Evolutionary conservation across 1,140 invertebrate species (phyloP).

Genomic region (Gryllus bimaculatus): DNA sequence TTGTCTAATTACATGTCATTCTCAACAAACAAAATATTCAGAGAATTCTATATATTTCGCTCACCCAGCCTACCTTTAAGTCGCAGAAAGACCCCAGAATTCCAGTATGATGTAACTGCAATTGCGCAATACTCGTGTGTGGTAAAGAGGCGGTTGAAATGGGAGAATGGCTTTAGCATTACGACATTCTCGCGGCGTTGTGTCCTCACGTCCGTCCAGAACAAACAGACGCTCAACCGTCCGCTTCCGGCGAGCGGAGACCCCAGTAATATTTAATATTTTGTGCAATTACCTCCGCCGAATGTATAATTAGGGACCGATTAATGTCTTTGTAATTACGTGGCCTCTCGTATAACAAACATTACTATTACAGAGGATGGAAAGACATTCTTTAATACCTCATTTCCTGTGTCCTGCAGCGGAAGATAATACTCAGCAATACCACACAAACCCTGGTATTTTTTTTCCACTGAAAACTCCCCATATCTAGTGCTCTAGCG

Average conservation of each 20-base stretch:
- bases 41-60: too few relatives aligned
- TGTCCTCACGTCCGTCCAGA: background rate
- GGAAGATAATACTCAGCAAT: background rate
- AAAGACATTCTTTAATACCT: background rate
- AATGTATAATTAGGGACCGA: background rate
- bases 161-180: too few relatives aligned
- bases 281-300: background rate
- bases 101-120: too few relatives aligned
- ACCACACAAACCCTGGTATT: background rate
- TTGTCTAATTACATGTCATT: too few relatives aligned
- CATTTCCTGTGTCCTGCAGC: background rate
- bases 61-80: too few relatives aligned
- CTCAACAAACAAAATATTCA: too few relatives aligned
- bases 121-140: too few relatives aligned
- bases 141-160: too few relatives aligned
- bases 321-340: background rate
- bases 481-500: background rate
- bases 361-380: background rate
- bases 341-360: background rate
- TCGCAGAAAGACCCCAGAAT: too few relatives aligned
- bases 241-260: background rate
- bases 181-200: too few relatives aligned
- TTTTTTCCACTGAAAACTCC: background rate
- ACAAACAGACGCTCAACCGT: background rate
- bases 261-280: background rate